Percentiles rank a stretch among this genome's conserved stretches.
phyloP scores from a whole-genome alignment of 2,797 vertebrate genomes.

The Lepilemur ruficaudatus region DNA sequence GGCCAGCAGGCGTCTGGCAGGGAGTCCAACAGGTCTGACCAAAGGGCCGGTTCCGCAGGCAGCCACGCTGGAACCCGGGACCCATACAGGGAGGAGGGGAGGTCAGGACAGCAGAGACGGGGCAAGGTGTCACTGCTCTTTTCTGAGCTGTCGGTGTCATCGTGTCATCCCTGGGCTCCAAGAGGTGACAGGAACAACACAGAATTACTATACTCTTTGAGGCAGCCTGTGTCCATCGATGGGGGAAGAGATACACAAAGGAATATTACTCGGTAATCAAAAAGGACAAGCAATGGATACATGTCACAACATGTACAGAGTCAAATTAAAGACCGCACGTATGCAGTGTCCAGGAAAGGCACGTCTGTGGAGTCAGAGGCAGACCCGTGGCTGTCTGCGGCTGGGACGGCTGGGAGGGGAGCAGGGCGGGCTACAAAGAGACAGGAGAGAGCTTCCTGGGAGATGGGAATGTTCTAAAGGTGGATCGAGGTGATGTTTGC shows the following conservation, averaged over 20 bases:
- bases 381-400: too few species aligned
- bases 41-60: neutral
- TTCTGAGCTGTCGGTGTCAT: neutral
- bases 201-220: too few species aligned
- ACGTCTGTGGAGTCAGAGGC: neutral
- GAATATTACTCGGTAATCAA: neutral
- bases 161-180: neutral
- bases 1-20: neutral
- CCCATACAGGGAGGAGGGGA: neutral
- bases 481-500: neutral
- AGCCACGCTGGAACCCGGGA: neutral
- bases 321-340: neutral
- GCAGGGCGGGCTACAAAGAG: neutral
- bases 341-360: neutral
- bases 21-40: neutral
- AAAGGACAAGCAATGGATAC: neutral
- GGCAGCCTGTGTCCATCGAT: neutral
- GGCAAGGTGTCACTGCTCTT: neutral
- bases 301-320: accelerated
- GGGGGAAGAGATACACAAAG: neutral
- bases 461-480: neutral
- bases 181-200: neutral
- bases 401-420: neutral
- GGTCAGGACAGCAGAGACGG: neutral
- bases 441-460: neutral